Base-by-base conservation (phyloP, 1,140 invertebrate species). In the Coelopa frigida region DNA sequence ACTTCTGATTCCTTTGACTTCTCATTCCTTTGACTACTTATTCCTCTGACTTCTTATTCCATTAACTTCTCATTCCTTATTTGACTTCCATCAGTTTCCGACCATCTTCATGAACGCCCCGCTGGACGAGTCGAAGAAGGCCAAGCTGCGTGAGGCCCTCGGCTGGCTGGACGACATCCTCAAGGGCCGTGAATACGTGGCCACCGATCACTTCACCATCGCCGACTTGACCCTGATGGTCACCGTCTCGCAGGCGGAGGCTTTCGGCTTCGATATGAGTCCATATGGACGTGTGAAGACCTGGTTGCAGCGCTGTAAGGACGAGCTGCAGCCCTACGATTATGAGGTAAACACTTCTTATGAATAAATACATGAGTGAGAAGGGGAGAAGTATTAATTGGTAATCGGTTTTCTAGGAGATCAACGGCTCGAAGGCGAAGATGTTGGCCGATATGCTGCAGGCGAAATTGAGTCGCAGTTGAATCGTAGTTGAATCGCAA, bases 181-280 rank as follows among this genome's bases (percentile, higher is more conserved):
- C 6, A 73, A 65, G 14, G 60, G 57, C 15, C 49, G 57, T 4
- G 53, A 59, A 46, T 69, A 37, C 53, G 29, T 59, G 1, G 66
- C 70, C 4, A 56, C 72, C 0, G 26, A 67, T 0, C 60, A 72
- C 17, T 55, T 81, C 3, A 82, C 81, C 6, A 68, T 83, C 42
- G 81, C 80, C 5, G 81, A 79, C 56, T 50, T 76, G 2, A 35
- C 68, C 0, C 27, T 78, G 1, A 51, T 67, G 7, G 58, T 70
- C 4, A 72, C 70, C 1, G 51, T 78, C 24, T 68, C 50, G 5
- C 67, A 70, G 46, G 50, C 65, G 15, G 67, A 70, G 33, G 62
- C 64, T 8, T 64, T 67, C 23, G 61, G 49, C 1, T 58, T 67
- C 33, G 62, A 70, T 5, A 32, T 70, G 10, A 36, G 46, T 20